phyloP scores from a whole-genome alignment of 2,888 invertebrate genomes.

The Rutpela maculata region DNA sequence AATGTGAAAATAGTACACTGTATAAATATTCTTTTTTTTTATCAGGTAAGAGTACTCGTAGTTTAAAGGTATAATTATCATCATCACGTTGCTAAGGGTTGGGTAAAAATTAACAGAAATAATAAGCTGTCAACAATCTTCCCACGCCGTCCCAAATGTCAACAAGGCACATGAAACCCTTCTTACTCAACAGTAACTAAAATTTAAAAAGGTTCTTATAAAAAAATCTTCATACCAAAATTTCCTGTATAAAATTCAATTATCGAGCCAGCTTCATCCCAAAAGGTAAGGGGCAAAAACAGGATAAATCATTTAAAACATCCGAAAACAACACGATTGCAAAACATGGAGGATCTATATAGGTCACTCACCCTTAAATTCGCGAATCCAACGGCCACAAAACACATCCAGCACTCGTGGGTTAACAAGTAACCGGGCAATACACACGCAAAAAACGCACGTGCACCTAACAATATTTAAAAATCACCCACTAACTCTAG shows the following conservation, averaged over 20 bases:
- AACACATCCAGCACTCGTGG: slow-evolving; percentile 2
- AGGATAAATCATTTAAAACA: background rate
- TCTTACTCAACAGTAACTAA: background rate
- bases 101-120: background rate
- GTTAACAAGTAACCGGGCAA: slow-evolving; percentile 29
- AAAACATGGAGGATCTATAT: slow-evolving; percentile 48
- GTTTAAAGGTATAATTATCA: background rate
- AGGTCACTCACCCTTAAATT: slow-evolving; percentile 58
- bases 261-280: background rate
- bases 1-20: no score
- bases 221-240: background rate
- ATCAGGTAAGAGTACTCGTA: no score
- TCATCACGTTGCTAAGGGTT: background rate
- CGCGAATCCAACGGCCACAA: slow-evolving; percentile 19
- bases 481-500: slow-evolving; percentile 62
- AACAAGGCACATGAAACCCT: background rate
- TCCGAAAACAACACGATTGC: slow-evolving; percentile 12
- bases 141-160: slow-evolving; percentile 7
- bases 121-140: slow-evolving; percentile 11
- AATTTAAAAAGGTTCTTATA: background rate
- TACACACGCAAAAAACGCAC: slow-evolving; percentile 57
- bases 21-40: no score
- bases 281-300: background rate
- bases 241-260: background rate
- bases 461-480: slow-evolving; percentile 60